These are phyloP conservation scores for Epistrophe eligans DNA, from an alignment of 2,888 invertebrate genomes.

Conservation along the genomic window DNA sequence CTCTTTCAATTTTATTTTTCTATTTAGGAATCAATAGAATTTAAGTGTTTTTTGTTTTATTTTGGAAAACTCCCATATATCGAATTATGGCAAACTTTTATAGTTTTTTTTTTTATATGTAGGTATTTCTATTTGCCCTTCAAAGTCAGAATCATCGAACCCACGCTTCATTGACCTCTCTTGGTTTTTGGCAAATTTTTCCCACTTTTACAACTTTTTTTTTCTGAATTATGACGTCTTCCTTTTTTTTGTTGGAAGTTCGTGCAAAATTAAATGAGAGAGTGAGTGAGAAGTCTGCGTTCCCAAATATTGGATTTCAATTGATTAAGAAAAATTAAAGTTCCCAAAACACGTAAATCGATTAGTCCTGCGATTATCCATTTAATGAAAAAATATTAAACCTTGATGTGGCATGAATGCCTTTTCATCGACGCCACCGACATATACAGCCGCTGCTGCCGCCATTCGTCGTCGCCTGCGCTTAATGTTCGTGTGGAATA, in stretches of 20 bases:
- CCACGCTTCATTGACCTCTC: constrained; percentile 17
- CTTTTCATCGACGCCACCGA: background rate
- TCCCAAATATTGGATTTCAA: constrained; percentile 3
- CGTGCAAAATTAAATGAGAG: background rate
- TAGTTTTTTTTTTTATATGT: background rate
- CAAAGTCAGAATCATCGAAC: background rate
- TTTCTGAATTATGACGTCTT: background rate
- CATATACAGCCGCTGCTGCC: background rate
- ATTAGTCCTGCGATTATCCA: constrained; percentile 6
- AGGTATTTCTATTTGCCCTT: background rate
- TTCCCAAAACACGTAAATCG: constrained; percentile 10
- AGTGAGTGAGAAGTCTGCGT: background rate
- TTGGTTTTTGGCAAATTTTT: background rate
- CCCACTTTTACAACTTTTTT: background rate
- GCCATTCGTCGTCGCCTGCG: background rate
- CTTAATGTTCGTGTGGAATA: constrained; percentile 14
- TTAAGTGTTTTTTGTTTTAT: background rate
- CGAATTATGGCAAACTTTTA: constrained; percentile 1
- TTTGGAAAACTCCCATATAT: constrained; percentile 7
- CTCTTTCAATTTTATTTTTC: constrained; percentile 16
- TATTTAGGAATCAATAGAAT: background rate
- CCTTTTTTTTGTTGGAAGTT: background rate
- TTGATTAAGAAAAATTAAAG: constrained; percentile 7
- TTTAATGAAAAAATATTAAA: constrained; percentile 5
- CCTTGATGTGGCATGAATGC: background rate